Evolutionary conservation across 2,113 vertebrate genomes (phyloP).

Genomic region (Phoenicopterus ruber): DNA sequence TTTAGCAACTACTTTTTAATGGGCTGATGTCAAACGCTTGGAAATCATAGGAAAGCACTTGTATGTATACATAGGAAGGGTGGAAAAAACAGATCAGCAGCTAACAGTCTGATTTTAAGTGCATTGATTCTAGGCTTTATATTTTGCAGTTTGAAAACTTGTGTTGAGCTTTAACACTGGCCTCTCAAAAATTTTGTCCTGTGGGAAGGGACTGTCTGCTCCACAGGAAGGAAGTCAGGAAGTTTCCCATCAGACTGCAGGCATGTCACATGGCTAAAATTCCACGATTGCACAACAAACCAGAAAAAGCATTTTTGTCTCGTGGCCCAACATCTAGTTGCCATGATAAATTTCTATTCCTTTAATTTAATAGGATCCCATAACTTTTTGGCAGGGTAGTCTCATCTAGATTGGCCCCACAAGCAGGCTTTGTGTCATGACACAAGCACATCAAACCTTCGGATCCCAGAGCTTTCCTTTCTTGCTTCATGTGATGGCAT

Average conservation of each 20-base stretch:
- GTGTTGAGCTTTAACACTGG: neutral
- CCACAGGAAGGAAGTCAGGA: neutral
- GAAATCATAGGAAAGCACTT: neutral
- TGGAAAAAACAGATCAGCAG: neutral
- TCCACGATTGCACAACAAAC: neutral
- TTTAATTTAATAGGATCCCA: neutral
- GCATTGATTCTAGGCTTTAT: neutral
- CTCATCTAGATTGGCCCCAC: neutral
- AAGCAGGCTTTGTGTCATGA: neutral
- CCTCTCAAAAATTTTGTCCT: neutral
- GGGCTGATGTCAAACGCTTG: neutral
- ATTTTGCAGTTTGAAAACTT: neutral
- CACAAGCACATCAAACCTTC: neutral
- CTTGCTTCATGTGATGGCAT: neutral
- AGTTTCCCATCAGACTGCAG: neutral
- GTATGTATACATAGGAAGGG: neutral
- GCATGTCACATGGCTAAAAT: neutral
- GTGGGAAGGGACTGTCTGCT: neutral
- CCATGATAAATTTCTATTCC: neutral
- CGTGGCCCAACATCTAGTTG: neutral
- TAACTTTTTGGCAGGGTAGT: neutral
- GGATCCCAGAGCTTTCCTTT: neutral
- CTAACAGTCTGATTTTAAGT: neutral
- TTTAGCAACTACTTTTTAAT: neutral
- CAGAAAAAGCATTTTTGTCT: neutral